Evolutionary conservation across 2,797 vertebrate species (phyloP).

Genomic region (Hafferia zeledoni): DNA sequence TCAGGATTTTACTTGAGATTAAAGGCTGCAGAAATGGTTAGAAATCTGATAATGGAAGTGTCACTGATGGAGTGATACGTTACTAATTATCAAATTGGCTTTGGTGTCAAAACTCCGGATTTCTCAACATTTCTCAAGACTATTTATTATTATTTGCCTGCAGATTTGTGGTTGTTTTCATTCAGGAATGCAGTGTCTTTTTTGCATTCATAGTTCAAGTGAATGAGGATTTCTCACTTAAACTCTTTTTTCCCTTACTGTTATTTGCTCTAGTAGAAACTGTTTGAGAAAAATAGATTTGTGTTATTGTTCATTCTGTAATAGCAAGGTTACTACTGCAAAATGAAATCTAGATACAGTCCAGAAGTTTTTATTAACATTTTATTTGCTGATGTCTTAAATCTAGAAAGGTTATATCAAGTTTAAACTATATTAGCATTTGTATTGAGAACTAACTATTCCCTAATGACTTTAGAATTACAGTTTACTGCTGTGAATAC

Average conservation of each 20-base stretch:
- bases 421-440: conserved; percentile 40
- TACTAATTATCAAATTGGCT: neutral
- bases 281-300: neutral
- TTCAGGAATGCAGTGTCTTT: neutral
- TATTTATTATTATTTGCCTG: neutral
- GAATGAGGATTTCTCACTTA: neutral
- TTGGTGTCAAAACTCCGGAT: neutral
- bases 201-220: neutral
- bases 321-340: neutral
- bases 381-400: conserved; percentile 33
- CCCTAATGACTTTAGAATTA: conserved; percentile 29
- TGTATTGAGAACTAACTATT: conserved; percentile 19
- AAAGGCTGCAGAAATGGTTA: neutral
- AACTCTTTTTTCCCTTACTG: neutral
- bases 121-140: neutral
- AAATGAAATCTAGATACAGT: neutral
- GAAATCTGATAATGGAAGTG: neutral
- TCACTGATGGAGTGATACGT: neutral
- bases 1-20: neutral
- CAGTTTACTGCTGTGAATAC: conserved; percentile 27
- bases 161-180: neutral
- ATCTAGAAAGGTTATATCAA: conserved; percentile 45
- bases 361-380: conserved; percentile 24
- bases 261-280: neutral
- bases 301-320: conserved; percentile 9